phyloP scores from a whole-genome alignment of 2,113 vertebrate species.

The Polypterus bichir region DNA sequence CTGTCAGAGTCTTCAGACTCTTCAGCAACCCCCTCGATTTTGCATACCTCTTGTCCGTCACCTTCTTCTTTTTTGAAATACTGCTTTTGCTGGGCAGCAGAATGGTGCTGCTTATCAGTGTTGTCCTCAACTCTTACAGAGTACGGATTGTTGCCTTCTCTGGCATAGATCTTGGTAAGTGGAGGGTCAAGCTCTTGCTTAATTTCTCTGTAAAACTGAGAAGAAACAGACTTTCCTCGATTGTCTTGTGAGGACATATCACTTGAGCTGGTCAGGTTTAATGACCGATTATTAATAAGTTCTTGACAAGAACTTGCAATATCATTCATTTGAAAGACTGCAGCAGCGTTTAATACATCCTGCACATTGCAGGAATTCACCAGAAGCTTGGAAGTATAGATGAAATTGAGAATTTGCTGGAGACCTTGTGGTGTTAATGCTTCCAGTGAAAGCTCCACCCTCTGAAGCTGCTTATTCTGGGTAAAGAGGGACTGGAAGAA shows the following conservation, averaged over 20 bases:
- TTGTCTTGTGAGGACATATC: conserved; percentile 55
- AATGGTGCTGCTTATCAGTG: conserved; percentile 19
- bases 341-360: conserved; percentile 75
- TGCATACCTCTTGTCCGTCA: conserved; percentile 42
- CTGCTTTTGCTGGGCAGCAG: conserved; percentile 47
- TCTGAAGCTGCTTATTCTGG: conserved; percentile 80
- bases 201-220: conserved; percentile 72
- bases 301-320: conserved; percentile 80
- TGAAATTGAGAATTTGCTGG: conserved; percentile 91
- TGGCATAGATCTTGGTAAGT: conserved; percentile 62
- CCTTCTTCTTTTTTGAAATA: conserved; percentile 75
- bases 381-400: conserved; percentile 86
- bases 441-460: conserved; percentile 78
- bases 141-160: conserved; percentile 67
- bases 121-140: conserved; percentile 69
- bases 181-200: conserved; percentile 75
- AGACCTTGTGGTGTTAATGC: conserved; percentile 75
- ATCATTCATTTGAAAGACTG: conserved; percentile 83
- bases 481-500: conserved; percentile 90
- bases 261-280: conserved; percentile 38
- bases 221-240: conserved; percentile 22
- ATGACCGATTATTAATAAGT: conserved; percentile 70
- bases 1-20: conserved; percentile 49
- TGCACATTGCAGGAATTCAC: conserved; percentile 76
- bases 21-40: conserved; percentile 48